Percentiles rank a stretch among this genome's conserved stretches.
Conservation (phyloP, 2,888 invertebrate species). For the Lasioglossum figueresi region DNA sequence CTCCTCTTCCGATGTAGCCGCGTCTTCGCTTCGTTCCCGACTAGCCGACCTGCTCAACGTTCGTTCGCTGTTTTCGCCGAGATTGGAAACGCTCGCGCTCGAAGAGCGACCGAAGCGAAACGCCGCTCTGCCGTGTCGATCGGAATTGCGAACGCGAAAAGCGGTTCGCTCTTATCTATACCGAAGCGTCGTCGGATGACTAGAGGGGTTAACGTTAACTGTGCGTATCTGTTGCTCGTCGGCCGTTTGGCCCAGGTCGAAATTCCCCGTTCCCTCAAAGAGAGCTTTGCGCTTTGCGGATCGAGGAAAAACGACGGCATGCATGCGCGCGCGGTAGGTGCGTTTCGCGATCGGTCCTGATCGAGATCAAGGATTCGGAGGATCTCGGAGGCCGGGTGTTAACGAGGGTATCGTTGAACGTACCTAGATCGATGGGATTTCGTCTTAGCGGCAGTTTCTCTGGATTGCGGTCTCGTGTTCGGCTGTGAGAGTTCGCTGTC, state of each 20-base stretch:
- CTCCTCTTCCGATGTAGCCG: constrained; percentile 74
- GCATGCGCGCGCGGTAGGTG: neutral
- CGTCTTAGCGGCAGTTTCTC: constrained; percentile 75
- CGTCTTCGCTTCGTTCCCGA: constrained; percentile 75
- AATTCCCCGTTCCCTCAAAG: neutral
- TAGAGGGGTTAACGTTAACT: constrained; percentile 73
- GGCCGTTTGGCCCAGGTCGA: neutral
- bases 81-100: neutral
- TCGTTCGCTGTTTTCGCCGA: constrained; percentile 61
- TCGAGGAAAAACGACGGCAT: neutral
- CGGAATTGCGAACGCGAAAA: neutral
- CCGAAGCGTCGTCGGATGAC: constrained; percentile 81
- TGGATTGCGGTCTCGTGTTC: constrained; percentile 81
- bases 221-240: too few relatives aligned
- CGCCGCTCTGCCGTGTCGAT: constrained; percentile 4
- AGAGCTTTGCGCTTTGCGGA: neutral
- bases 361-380: neutral
- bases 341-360: neutral
- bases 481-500: constrained; percentile 85
- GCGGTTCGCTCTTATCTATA: constrained; percentile 45
- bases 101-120: constrained; percentile 22
- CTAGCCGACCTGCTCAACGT: constrained; percentile 78
- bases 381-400: neutral
- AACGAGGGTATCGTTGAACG: constrained; percentile 35
- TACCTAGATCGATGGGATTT: constrained; percentile 78